Conservation (phyloP, 2,797 vertebrate genomes). For the Todus mexicanus region DNA sequence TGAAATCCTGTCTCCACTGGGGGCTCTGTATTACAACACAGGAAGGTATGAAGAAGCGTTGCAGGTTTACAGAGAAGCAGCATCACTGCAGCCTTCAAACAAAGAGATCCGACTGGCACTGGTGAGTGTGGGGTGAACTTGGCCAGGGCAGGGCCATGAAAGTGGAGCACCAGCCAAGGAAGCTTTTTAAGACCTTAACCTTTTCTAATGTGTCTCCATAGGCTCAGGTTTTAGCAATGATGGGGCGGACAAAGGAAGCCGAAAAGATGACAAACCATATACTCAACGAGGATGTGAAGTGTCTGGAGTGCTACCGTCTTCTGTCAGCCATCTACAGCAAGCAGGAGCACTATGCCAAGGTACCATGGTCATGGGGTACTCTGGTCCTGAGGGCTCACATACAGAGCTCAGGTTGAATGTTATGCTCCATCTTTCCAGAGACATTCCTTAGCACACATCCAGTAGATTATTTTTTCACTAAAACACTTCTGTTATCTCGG, state of each 20-base stretch:
- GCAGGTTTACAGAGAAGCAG: slow-evolving; percentile 88
- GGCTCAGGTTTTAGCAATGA: slow-evolving; percentile 92
- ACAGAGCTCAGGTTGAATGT: neutral
- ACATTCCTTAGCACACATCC: neutral
- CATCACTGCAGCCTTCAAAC: slow-evolving; percentile 80
- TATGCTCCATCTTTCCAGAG: neutral
- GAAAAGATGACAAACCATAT: slow-evolving; percentile 85
- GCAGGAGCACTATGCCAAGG: slow-evolving; percentile 85
- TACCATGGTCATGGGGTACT: neutral
- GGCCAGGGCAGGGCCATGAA: accelerated
- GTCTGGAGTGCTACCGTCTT: slow-evolving; percentile 93
- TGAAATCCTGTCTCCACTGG: slow-evolving; percentile 89
- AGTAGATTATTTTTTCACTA: neutral
- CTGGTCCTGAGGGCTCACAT: neutral
- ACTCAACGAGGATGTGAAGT: slow-evolving; percentile 78
- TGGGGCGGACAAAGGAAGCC: slow-evolving; percentile 82
- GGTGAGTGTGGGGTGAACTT: slow-evolving; percentile 70
- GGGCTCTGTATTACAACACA: slow-evolving; percentile 95
- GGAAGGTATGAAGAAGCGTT: slow-evolving; percentile 89
- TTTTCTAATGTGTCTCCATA: slow-evolving; percentile 27
- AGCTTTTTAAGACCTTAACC: neutral
- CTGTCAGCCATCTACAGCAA: slow-evolving; percentile 96
- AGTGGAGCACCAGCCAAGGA: neutral
- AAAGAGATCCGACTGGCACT: slow-evolving; percentile 88
- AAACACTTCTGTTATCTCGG: neutral